A percentile compares a stretch with the other conserved stretches of the same genome.
phyloP scores from a whole-genome alignment of 2,888 invertebrate genomes.

The Monopis laevigella region DNA sequence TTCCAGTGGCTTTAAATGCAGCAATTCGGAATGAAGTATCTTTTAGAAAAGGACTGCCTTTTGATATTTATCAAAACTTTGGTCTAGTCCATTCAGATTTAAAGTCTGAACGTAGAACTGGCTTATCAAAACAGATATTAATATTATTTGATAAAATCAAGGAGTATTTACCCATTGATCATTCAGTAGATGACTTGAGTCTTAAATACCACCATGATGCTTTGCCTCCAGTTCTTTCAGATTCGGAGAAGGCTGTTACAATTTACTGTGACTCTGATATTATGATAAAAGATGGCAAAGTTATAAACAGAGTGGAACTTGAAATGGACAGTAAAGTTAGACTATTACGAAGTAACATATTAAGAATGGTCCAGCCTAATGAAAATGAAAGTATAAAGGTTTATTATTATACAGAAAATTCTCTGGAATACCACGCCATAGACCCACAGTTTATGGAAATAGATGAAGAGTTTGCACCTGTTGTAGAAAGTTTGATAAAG shows the following conservation, averaged over 20 bases:
- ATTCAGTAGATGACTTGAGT: conserved; percentile 87
- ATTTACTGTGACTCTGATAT: conserved; percentile 77
- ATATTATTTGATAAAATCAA: conserved; percentile 67
- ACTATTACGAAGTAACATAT: conserved; percentile 66
- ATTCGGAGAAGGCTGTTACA: conserved; percentile 73
- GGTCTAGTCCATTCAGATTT: conserved; percentile 74
- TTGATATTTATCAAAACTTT: conserved; percentile 77
- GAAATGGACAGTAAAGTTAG: conserved; percentile 71
- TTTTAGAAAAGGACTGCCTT: conserved; percentile 81
- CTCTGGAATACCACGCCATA: conserved; percentile 83
- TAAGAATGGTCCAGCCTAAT: conserved; percentile 71
- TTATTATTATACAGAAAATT: conserved; percentile 88
- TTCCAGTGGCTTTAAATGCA: conserved; percentile 78
- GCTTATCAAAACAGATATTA: conserved; percentile 27
- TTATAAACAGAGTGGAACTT: conserved; percentile 73
- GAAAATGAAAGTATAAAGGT: conserved; percentile 65
- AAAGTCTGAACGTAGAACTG: conserved; percentile 33
- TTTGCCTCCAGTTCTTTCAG: conserved; percentile 81
- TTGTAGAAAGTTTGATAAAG: conserved; percentile 75
- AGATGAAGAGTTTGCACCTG: conserved; percentile 71
- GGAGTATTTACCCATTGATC: conserved; percentile 73
- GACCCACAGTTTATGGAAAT: conserved; percentile 81
- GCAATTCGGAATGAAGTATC: conserved; percentile 77
- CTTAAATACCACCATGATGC: conserved; percentile 86
- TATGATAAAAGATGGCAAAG: conserved; percentile 70